Evolutionary conservation across 2,888 invertebrate genomes (phyloP), one percentile per base, ranked within the genome.

Genomic region (Allacma fusca): DNA sequence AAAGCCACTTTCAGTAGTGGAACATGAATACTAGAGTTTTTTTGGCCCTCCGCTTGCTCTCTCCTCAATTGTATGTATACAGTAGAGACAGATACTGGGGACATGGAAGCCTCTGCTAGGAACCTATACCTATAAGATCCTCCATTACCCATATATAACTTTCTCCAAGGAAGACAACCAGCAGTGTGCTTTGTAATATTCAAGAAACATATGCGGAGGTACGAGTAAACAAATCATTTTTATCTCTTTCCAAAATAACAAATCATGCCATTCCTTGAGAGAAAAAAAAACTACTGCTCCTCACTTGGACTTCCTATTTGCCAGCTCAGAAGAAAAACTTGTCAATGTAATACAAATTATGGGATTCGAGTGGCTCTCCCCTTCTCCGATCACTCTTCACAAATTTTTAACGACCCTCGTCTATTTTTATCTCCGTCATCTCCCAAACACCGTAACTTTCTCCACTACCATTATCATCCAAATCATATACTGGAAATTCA

Each of bases 191-290:
- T n/a, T n/a, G n/a, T n/a, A n/a, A n/a, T n/a, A n/a, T n/a, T n/a
- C n/a, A n/a, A 28, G 19, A n/a, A 24, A 65, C 26, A 65, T 26
- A 65, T n/a, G 13, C 1, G 13, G 19, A 65, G 28, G 24, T 24
- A 71, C 50, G n/a, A 71, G 71, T 57, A 71, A 71, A 71, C 71
- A 71, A 71, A 71, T 71, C 71, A 71, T 71, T 71, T 50, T 71
- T 71, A 71, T 57, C 71, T 50, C 71, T 71, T 40, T 29, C 21
- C 40, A 29, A 19, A 68, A 68, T 68, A 68, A 68, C 68, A 68
- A 68, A 68, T 68, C 68, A 68, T 68, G 21, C 23, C 29, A 23
- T 28, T 29, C 26, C 24, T 29, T 68, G 16, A n/a, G n/a, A n/a
- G n/a, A n/a, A 40, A 40, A 29, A 21, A 29, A 68, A 26, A 65